Conservation (phyloP, 1,140 invertebrate species). For the Cherax quadricarinatus region DNA sequence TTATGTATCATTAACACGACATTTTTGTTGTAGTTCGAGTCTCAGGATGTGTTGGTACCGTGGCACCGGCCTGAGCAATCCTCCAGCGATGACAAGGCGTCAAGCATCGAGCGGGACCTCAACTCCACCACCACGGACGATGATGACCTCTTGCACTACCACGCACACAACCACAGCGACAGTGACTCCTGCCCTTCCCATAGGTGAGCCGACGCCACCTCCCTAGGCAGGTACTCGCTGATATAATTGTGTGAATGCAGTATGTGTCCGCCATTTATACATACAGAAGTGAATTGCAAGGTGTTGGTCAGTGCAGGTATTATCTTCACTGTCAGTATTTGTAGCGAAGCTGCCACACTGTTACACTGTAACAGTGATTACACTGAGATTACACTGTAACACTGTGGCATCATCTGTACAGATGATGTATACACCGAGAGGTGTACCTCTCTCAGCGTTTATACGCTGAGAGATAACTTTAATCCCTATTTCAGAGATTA, state of each 20-base stretch:
- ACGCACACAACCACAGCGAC: conserved; percentile 83
- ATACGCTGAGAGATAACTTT: too few species aligned
- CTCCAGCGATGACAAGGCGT: conserved; percentile 80
- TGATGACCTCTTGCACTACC: conserved; percentile 81
- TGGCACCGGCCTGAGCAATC: conserved; percentile 88
- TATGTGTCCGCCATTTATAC: not conserved
- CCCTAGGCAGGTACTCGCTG: too few species aligned
- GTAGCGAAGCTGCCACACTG: too few species aligned
- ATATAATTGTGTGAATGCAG: too few species aligned
- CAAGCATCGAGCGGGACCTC: conserved; percentile 82
- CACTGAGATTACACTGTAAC: too few species aligned
- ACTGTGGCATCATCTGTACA: too few species aligned
- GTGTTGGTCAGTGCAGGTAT: not conserved
- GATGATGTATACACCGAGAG: too few species aligned
- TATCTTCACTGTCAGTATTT: not conserved
- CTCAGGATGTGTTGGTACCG: conserved; percentile 96
- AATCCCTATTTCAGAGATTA: too few species aligned
- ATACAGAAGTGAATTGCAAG: not conserved
- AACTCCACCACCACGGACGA: conserved; percentile 81
- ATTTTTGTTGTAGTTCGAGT: conserved; percentile 82
- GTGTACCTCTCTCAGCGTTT: too few species aligned
- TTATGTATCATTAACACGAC: not conserved
- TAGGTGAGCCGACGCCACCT: conserved; percentile 70
- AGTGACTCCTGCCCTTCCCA: conserved; percentile 79
- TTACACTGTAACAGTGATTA: too few species aligned